Base-by-base conservation (phyloP, 2,797 vertebrate species). In the Hafferia zeledoni region DNA sequence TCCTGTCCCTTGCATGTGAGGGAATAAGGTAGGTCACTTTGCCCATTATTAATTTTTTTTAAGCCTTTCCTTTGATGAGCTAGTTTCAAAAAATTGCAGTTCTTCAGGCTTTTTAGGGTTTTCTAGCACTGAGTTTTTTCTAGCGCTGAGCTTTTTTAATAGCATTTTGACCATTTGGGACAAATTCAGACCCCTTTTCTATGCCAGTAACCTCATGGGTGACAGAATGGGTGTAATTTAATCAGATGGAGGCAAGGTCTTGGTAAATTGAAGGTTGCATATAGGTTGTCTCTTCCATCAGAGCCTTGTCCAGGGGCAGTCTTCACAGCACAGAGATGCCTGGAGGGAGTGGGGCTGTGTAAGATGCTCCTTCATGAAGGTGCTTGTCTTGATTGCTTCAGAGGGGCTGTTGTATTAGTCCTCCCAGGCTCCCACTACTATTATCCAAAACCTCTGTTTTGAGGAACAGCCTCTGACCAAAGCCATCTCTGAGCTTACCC, bases 281-380 rank as follows among this genome's bases (percentile, higher is more conserved):
- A 1, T 15, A 7, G 27, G 5, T 1, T 43, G 8, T 47, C 30
- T 91, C 64, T 65, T 75, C 50, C 31, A 23, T 20, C 44, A 37
- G 39, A 81, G 9, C 57, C 11, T 77, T 0, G 0, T 37, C 25
- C 35, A 23, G 0, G 0, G 33, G 4, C 25, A 76, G 35, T 25
- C 37, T 86, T 57, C 5, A 1, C 41, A 78, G n/a, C 53, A 28
- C 10, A 19, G 0, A 1, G 15, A n/a, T 31, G 7, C 18, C 67
- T 5, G 0, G 39, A 68, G 25, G 4, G 8, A 16, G 63, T 41
- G 16, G 5, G 4, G 1, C 60, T 70, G 56, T n/a, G 22, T 30
- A 59, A 69, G 28, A 31, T n/a, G 4, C 19, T 33, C 9, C 18
- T 85, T 69, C 37, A 4, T 16, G 44, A 13, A 81, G 12, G 13